A percentile compares a stretch with the other conserved stretches of the same genome.
Evolutionary conservation across 1,140 invertebrate genomes (phyloP).

Genomic region (Tetramorium parvispinum): DNA sequence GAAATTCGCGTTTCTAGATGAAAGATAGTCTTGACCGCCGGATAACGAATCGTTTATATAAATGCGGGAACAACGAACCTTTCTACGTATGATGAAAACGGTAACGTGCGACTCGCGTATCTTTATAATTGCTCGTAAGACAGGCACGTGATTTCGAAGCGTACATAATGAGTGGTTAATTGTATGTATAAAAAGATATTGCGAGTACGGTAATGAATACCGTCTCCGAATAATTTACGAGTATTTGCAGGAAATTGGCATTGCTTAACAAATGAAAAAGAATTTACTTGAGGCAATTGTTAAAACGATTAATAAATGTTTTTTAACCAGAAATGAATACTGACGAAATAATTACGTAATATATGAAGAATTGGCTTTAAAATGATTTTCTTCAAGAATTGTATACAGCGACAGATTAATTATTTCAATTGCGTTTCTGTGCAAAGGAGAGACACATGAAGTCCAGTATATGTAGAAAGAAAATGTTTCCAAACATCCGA

Average conservation of each 20-base stretch:
- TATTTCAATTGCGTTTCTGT: not conserved
- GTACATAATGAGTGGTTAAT: not conserved
- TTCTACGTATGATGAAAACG: not conserved
- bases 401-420: not conserved
- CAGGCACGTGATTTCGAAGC: not conserved
- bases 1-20: not conserved
- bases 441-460: not conserved
- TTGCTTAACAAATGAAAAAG: not conserved
- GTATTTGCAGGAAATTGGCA: not conserved
- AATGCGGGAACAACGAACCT: not conserved
- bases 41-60: constrained; percentile 16
- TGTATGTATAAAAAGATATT: not conserved
- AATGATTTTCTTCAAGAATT: not conserved
- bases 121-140: not conserved
- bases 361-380: not conserved
- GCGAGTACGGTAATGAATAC: not conserved
- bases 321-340: not conserved
- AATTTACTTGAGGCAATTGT: not conserved
- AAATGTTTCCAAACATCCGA: not conserved
- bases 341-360: not conserved
- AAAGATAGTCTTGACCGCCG: not conserved
- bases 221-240: constrained; percentile 7
- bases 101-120: constrained; percentile 11
- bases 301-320: not conserved
- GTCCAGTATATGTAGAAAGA: not conserved